Evolutionary conservation across 2,113 vertebrate species (phyloP).

Genomic region (Nibea coibor): DNA sequence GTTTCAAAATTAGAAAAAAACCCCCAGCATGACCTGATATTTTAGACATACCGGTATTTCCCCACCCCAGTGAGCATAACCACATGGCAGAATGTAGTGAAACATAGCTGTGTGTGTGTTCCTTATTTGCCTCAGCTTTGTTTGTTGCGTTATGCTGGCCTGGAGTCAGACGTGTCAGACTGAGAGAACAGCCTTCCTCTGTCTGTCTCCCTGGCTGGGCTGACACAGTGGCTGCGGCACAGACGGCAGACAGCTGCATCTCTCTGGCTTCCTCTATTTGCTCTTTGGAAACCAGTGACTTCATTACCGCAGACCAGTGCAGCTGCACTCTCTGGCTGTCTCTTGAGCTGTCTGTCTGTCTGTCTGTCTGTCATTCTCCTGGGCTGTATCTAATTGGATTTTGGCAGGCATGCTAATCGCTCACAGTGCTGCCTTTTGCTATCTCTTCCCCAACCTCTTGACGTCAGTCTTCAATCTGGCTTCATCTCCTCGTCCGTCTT

Average conservation of each 20-base stretch:
- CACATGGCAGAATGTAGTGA: not conserved
- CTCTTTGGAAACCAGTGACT: constrained; percentile 83
- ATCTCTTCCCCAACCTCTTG: constrained; percentile 1
- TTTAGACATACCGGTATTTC: constrained; percentile 26
- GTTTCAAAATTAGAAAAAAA: constrained; percentile 1
- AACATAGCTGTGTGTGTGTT: constrained; percentile 49
- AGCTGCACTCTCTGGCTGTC: constrained; percentile 72
- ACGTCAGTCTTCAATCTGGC: constrained; percentile 27
- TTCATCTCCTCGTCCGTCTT: constrained; percentile 32
- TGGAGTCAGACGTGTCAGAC: constrained; percentile 74
- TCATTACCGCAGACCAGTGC: constrained; percentile 79
- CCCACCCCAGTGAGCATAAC: not conserved
- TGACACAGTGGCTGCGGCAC: constrained; percentile 77
- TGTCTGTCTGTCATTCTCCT: constrained; percentile 60
- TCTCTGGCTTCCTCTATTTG: constrained; percentile 76
- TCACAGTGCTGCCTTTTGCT: constrained; percentile 21
- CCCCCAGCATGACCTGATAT: constrained; percentile 11
- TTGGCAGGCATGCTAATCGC: constrained; percentile 59
- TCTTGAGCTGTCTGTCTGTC: constrained; percentile 60
- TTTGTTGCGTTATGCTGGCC: constrained; percentile 62
- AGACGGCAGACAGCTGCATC: constrained; percentile 83
- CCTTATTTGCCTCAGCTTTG: constrained; percentile 47
- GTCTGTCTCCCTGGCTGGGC: constrained; percentile 63
- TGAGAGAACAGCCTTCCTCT: constrained; percentile 72
- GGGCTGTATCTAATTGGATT: constrained; percentile 68